phyloP scores from a whole-genome alignment of 1,140 invertebrate genomes.

The Rhyacophila brunnea region DNA sequence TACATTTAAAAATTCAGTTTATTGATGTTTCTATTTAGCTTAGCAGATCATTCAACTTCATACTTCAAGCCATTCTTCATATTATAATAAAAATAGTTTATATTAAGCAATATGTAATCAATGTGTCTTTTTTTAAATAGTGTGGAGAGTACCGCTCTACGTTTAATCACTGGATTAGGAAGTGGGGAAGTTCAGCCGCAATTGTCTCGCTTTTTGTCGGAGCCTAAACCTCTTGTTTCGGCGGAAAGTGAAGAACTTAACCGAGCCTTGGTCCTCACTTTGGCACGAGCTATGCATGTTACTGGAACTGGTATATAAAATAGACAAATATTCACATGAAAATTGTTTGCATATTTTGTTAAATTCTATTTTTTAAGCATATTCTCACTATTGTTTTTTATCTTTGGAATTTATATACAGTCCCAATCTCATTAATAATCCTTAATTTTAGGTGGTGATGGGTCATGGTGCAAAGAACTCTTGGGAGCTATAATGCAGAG shows the following conservation, averaged over 20 bases:
- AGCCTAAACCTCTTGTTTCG: conserved; percentile 86
- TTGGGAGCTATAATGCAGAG: conserved; percentile 88
- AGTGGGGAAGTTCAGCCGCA: conserved; percentile 90
- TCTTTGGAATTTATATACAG: too few relatives aligned
- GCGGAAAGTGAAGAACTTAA: conserved; percentile 95
- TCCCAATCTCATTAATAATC: too few relatives aligned
- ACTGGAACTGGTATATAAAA: conserved; percentile 76
- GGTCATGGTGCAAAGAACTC: conserved; percentile 88
- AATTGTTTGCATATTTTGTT: too few relatives aligned
- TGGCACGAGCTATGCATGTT: conserved; percentile 92
- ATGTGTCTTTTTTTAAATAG: conserved; percentile 52
- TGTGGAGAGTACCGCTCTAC: conserved; percentile 90
- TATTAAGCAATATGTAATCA: too few relatives aligned
- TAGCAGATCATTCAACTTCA: too few relatives aligned
- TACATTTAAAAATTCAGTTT: too few relatives aligned
- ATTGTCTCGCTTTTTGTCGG: conserved; percentile 81
- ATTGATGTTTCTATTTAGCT: too few relatives aligned
- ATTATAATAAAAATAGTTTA: too few relatives aligned
- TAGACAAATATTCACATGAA: too few relatives aligned
- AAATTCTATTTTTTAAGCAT: too few relatives aligned
- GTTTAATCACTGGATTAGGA: conserved; percentile 87
- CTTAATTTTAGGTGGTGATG: conserved; percentile 57
- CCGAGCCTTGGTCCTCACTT: conserved; percentile 83
- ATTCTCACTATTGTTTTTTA: too few relatives aligned
- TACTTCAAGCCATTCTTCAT: too few relatives aligned